Percentiles rank a stretch among this genome's conserved stretches.
phyloP scores from a whole-genome alignment of 37 sponge, comb jelly and placozoan species.

The Agelas oroides region DNA sequence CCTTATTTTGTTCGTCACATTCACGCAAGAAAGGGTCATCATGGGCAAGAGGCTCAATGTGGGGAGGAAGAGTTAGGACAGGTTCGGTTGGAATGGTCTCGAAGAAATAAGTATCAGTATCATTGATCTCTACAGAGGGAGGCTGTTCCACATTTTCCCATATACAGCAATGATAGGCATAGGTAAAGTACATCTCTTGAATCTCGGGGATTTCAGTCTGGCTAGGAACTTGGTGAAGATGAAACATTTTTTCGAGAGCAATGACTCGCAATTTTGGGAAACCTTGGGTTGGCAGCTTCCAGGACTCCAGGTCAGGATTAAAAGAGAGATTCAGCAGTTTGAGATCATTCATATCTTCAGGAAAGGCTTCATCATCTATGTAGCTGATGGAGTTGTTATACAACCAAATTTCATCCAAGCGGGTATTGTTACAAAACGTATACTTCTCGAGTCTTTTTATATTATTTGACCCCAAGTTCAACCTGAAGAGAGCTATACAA shows the following conservation, averaged over 20 bases:
- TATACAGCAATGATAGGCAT: conserved; percentile 79
- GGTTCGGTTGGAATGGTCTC: neutral
- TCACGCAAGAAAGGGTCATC: neutral
- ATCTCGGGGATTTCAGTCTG: neutral
- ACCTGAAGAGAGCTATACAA: neutral
- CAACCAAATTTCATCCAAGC: conserved; percentile 11
- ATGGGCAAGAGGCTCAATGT: neutral
- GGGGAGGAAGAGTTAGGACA: conserved; percentile 10
- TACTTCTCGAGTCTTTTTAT: conserved; percentile 12
- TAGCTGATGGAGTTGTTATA: conserved; percentile 35
- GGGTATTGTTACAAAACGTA: neutral
- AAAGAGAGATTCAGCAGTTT: conserved; percentile 49
- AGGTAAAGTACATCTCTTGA: conserved; percentile 42
- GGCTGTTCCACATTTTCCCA: conserved; percentile 11
- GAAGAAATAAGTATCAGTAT: neutral
- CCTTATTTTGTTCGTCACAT: too few relatives aligned
- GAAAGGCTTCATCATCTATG: conserved; percentile 28
- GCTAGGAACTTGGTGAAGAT: conserved; percentile 39
- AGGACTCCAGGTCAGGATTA: conserved; percentile 23
- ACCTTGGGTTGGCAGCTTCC: conserved; percentile 52
- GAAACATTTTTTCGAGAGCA: conserved; percentile 10
- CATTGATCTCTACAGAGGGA: neutral
- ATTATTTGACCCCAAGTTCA: conserved; percentile 17
- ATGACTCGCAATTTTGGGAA: conserved; percentile 49
- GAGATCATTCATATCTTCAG: conserved; percentile 18